Base-by-base conservation (phyloP, 2,797 vertebrate species). In the Gadopsis bispinosus region DNA sequence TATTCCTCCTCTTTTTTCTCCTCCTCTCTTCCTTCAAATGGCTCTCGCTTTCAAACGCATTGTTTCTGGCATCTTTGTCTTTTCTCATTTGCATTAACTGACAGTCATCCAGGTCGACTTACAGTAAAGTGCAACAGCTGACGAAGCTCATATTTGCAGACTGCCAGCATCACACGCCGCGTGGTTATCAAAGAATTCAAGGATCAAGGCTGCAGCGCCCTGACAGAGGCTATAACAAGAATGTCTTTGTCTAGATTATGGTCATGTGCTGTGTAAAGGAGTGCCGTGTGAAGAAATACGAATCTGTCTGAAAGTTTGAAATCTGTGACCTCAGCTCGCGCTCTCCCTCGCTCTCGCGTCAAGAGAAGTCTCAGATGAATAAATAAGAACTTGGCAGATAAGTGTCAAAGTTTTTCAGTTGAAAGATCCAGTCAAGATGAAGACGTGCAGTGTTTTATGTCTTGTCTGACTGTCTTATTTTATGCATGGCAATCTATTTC, bases 101-200 rank as follows among this genome's bases (percentile, higher is more conserved):
- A 82, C 79, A 55, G 55, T 69, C 73, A 56, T 75, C 56, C 31
- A 4, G 19, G 50, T 67, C 26, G 71, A 76, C 73, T 71, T 51
- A 51, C 60, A 45, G 37, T 63, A 29, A 71, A 83, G 75, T 56
- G 67, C 79, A 88, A 80, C 70, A 88, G 84, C 77, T 87, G 77
- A 84, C 77, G 4, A 43, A 61, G 80, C 86, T 63, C 45, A 53
- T 67, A 79, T 81, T 51, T 67, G 26, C 68, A n/a, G 56, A 50
- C 70, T 67, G 73, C 61, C 67, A 7, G 68, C 83, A 83, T 87
- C 81, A 78, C 70, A 76, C 22, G 13, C 43, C 48, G 59, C 56
- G n/a, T 63, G 50, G 56, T 83, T 79, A 87, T 82, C 80, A 79
- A 66, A 45, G 43, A 39, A 54, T 45, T 47, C 19, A 20, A 29